phyloP scores from a whole-genome alignment of 2,797 vertebrate genomes.

The Tamandua tetradactyla region DNA sequence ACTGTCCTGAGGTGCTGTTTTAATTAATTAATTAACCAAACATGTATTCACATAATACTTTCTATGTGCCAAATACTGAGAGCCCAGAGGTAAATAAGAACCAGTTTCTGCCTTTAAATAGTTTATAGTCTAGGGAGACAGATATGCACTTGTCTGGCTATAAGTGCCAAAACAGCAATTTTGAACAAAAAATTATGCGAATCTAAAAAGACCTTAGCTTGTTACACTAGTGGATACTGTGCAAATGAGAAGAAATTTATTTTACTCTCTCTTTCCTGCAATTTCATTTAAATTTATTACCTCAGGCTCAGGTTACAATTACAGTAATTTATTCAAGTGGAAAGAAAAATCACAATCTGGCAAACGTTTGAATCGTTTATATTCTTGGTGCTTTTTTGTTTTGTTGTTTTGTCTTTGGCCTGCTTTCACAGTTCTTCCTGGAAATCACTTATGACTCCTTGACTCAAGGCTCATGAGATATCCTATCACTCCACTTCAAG shows the following conservation, averaged over 20 bases:
- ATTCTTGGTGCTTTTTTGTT: background rate
- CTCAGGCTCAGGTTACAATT: background rate
- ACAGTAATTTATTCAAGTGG: slow-evolving; percentile 4
- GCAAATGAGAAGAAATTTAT: background rate
- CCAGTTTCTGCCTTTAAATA: background rate
- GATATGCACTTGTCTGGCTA: background rate
- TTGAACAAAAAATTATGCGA: background rate
- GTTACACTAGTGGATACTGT: background rate
- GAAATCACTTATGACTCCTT: background rate
- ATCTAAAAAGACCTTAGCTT: background rate
- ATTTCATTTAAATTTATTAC: slow-evolving; percentile 29
- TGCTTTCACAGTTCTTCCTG: slow-evolving; percentile 18
- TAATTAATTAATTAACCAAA: slow-evolving; percentile 28
- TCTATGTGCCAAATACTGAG: background rate
- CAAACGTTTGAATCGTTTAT: background rate
- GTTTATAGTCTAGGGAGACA: background rate
- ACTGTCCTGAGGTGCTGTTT: background rate
- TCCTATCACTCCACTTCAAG: background rate
- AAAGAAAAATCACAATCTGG: background rate
- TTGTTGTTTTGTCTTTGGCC: background rate
- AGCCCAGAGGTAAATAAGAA: background rate
- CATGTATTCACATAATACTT: background rate
- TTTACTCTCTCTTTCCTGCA: background rate
- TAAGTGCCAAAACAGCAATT: background rate
- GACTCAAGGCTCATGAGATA: background rate